Base-by-base conservation (phyloP, 2,888 invertebrate species). In the Zaprionus bogoriensis region DNA sequence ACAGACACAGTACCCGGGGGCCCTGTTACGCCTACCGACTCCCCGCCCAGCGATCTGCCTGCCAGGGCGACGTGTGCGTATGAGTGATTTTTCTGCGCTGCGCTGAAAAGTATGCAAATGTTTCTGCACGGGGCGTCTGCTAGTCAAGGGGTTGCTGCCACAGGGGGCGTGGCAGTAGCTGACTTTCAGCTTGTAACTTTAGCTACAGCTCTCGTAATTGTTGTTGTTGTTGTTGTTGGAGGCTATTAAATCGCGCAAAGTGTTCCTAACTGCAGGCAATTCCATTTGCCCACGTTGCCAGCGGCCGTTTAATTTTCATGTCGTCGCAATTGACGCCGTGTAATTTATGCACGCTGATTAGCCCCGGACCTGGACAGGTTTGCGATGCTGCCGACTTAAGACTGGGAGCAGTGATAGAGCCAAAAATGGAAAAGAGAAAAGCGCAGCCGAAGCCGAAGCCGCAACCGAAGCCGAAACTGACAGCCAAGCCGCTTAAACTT, bases 401-500 rank as follows among this genome's bases (percentile, higher is more conserved):
- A 54, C 53, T 41, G 42, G 44, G 48, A 51, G 27, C 22, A 41
- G 23, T 82, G 87, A 25, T 39, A 25, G 30, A 45, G 27, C 19
- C 42, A 27, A 20, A 27, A 51, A 62, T 27, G 12, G 22, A 20
- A 44, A 52, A 14, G 9, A 0, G 17, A 46, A n/a, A 84, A 88
- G 27, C 7, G 22, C 27, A 32, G 17, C 17, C 19, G 12, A 19
- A 47, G n/a, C 17, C 14, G 44, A 27, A 63, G 2, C 27, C 23
- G 30, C 51, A 45, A 30, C 42, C 46, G 20, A 38, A 51, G 6
- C 36, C 52, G 32, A 48, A 87, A 89, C 75, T 88, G 88, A 89
- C 89, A 89, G 78, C 83, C 84, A 90, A 82, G 87, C 87, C 89
- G 90, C 87, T 89, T 89, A 89, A 89, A 85, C 88, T 89, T 82